Conservation (phyloP, 2,888 invertebrate genomes). For the Heliconius cydno region DNA sequence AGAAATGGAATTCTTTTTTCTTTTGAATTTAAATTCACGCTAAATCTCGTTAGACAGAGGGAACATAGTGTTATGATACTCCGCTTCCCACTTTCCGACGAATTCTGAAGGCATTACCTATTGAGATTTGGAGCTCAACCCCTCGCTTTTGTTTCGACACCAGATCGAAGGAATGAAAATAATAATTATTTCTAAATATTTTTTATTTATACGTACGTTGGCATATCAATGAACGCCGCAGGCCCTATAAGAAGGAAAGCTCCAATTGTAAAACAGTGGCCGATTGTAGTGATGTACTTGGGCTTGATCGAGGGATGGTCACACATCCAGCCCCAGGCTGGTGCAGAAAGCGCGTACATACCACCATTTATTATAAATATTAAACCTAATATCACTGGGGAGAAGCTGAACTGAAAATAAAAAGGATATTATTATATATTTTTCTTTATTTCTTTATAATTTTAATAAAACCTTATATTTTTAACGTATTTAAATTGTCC, state of each 20-base stretch:
- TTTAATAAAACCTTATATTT: no score
- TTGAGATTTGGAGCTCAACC: neutral
- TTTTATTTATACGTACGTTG: conserved; percentile 30
- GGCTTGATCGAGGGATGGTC: conserved; percentile 86
- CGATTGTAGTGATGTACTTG: conserved; percentile 86
- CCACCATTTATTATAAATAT: conserved; percentile 94
- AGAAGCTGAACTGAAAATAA: conserved; percentile 84
- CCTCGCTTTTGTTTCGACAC: neutral
- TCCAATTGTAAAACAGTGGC: conserved; percentile 86
- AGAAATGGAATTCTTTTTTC: no score
- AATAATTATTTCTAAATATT: neutral
- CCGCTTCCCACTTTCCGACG: neutral
- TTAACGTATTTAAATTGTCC: no score
- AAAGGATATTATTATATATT: neutral
- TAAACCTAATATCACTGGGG: conserved; percentile 88
- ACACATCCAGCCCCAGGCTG: conserved; percentile 91
- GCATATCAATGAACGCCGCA: conserved; percentile 87
- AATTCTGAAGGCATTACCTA: neutral
- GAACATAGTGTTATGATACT: no score
- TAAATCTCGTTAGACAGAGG: no score
- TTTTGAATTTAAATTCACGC: no score
- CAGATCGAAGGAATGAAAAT: no score
- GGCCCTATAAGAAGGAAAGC: conserved; percentile 92
- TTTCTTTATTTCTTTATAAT: no score
- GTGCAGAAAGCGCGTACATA: conserved; percentile 90